Conservation (phyloP, 2,888 invertebrate species). For the Oscheius onirici region DNA sequence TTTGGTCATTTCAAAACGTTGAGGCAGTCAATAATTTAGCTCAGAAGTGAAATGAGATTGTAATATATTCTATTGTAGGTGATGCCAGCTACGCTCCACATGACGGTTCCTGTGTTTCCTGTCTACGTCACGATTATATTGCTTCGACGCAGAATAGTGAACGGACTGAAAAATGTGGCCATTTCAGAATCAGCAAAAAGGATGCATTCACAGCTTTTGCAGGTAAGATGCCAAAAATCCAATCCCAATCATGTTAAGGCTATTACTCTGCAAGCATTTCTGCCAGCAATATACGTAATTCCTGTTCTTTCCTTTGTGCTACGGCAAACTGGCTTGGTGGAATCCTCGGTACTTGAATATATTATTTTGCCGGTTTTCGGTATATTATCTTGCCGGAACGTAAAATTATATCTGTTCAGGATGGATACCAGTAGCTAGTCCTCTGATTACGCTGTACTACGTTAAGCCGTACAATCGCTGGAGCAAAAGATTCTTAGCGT, state of each 20-base stretch:
- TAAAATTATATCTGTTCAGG: background rate
- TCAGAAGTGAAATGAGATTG: no score
- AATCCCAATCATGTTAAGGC: background rate
- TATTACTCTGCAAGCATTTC: background rate
- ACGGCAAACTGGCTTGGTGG: background rate
- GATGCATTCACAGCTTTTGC: background rate
- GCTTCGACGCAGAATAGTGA: background rate
- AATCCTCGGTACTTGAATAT: background rate
- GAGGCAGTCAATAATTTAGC: no score
- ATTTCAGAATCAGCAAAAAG: background rate
- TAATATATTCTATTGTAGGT: background rate
- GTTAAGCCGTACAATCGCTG: background rate
- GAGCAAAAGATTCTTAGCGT: background rate
- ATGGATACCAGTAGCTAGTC: background rate
- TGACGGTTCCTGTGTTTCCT: background rate
- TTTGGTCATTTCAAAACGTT: background rate
- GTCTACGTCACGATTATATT: background rate
- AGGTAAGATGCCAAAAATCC: background rate
- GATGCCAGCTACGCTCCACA: background rate
- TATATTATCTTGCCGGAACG: background rate
- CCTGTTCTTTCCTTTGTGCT: background rate
- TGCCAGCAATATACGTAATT: background rate
- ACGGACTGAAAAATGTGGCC: background rate
- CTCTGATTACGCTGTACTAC: background rate
- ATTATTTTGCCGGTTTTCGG: background rate